Conservation (phyloP, 1,140 invertebrate species). For the Habropoda laboriosa region DNA sequence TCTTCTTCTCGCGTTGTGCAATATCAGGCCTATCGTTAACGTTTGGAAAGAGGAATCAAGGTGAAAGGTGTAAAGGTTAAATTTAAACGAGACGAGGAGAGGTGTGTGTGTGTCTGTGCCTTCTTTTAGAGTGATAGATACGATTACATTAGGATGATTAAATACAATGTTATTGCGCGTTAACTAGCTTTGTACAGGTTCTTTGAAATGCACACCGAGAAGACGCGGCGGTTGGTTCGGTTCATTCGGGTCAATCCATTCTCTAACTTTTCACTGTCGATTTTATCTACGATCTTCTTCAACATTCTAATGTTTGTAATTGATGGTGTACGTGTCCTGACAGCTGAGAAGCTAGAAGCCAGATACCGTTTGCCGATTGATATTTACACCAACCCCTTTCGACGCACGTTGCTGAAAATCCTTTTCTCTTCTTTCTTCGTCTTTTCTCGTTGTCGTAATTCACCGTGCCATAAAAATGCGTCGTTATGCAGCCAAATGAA, state of each 20-base stretch:
- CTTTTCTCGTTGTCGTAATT: no score
- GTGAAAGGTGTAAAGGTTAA: conserved; percentile 23
- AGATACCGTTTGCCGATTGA: neutral
- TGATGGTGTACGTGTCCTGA: neutral
- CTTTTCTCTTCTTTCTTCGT: neutral
- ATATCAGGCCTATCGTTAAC: conserved; percentile 20
- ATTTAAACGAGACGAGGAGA: neutral
- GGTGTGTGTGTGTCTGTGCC: no score
- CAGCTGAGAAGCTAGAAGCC: neutral
- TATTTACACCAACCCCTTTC: neutral
- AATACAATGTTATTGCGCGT: conserved; percentile 9
- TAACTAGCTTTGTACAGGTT: neutral
- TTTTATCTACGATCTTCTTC: conserved; percentile 6
- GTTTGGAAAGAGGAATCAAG: conserved; percentile 21
- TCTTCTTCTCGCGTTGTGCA: conserved; percentile 8
- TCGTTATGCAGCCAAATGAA: no score
- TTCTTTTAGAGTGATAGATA: neutral
- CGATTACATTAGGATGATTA: conserved; percentile 27
- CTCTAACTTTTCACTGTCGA: conserved; percentile 11
- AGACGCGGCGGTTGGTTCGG: no score
- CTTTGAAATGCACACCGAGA: neutral
- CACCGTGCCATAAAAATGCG: no score
- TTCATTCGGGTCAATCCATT: conserved; percentile 5
- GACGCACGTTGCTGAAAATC: neutral
- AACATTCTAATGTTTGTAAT: neutral